These are phyloP conservation scores for Aplocera efformata DNA, from an alignment of 2,888 invertebrate genomes.

Conservation along the genomic window DNA sequence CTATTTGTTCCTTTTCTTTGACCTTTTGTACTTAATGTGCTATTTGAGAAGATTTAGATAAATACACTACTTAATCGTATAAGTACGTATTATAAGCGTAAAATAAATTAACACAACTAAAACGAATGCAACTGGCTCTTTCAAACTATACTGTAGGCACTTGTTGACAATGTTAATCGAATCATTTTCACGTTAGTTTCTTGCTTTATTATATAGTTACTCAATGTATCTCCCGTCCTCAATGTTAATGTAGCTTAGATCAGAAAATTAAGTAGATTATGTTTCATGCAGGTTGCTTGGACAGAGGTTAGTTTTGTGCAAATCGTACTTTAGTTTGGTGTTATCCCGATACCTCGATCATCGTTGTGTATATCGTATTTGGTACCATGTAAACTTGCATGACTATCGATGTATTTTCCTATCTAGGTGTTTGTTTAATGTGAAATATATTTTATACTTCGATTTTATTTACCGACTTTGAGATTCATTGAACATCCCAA, in stretches of 20 bases:
- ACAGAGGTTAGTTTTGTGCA: slow-evolving; percentile 80
- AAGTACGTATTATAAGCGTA: no score
- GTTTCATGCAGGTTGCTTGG: slow-evolving; percentile 81
- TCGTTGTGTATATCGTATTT: slow-evolving; percentile 39
- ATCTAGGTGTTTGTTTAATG: slow-evolving; percentile 3
- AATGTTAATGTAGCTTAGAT: slow-evolving; percentile 16
- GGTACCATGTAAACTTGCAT: slow-evolving; percentile 22
- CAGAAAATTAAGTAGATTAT: slow-evolving; percentile 40
- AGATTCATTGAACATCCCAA: neutral
- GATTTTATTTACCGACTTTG: neutral
- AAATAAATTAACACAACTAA: no score
- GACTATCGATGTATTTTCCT: slow-evolving; percentile 7
- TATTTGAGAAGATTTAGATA: no score
- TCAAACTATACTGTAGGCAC: no score
- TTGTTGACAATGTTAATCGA: no score
- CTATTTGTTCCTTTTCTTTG: no score
- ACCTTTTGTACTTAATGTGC: no score
- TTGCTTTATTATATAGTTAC: no score
- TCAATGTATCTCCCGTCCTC: slow-evolving; percentile 1
- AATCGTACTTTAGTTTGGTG: slow-evolving; percentile 44
- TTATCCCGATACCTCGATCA: slow-evolving; percentile 36
- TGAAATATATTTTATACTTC: neutral
- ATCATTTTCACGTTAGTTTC: no score
- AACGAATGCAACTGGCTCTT: no score
- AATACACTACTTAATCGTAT: no score